These are phyloP conservation scores for Oxyteleia sp. DNA, from an alignment of 2,888 invertebrate genomes.

Conservation along the genomic window DNA sequence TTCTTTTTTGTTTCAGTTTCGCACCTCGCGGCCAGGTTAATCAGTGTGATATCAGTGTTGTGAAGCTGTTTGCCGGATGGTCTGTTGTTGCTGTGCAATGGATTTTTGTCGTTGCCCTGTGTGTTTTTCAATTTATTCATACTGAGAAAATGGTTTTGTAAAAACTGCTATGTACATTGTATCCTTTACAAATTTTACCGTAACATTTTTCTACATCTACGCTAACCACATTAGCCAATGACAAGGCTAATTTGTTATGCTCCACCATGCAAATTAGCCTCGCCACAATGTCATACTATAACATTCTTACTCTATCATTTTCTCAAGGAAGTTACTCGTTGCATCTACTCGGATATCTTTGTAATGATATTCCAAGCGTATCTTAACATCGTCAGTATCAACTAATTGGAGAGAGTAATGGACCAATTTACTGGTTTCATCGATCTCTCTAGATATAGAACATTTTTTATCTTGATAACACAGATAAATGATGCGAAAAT, in stretches of 20 bases:
- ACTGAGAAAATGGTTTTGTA: too few relatives aligned
- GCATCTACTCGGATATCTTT: not conserved
- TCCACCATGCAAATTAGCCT: too few relatives aligned
- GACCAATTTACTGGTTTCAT: not conserved
- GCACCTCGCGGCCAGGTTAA: constrained; percentile 32
- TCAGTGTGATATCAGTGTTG: constrained; percentile 61
- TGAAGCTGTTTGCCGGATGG: constrained; percentile 45
- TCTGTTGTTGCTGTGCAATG: constrained; percentile 45
- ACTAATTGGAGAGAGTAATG: not conserved
- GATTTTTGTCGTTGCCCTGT: constrained; percentile 17
- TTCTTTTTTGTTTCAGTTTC: constrained; percentile 38
- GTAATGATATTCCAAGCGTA: not conserved
- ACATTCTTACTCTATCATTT: too few relatives aligned
- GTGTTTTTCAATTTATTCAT: constrained; percentile 4
- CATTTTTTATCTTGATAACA: too few relatives aligned
- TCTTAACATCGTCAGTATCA: not conserved
- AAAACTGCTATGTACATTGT: too few relatives aligned
- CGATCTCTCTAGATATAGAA: not conserved
- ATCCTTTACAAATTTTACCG: too few relatives aligned
- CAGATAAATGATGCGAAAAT: too few relatives aligned
- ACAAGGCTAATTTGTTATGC: too few relatives aligned
- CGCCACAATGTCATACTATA: too few relatives aligned
- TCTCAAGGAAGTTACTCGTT: not conserved
- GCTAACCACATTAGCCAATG: too few relatives aligned
- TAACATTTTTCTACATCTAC: too few relatives aligned